A percentile compares a stretch with the other conserved stretches of the same genome.
Conservation (phyloP, 1,140 invertebrate genomes). For the Chironomus striatipennis region DNA sequence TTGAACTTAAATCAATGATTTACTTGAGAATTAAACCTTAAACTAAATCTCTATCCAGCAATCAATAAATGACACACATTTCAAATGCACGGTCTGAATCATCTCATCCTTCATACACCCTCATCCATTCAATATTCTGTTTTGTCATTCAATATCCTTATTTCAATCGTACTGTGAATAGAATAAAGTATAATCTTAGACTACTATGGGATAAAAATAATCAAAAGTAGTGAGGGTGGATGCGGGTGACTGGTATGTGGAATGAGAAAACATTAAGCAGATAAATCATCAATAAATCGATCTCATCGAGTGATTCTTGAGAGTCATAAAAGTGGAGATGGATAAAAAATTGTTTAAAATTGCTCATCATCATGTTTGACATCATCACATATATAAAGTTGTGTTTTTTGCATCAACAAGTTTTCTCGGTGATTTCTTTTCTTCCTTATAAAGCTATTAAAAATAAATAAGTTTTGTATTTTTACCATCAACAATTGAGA, state of each 20-base stretch:
- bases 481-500: no score
- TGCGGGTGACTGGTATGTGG: neutral
- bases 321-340: no score
- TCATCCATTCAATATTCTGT: neutral
- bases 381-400: neutral
- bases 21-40: no score
- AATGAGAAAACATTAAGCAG: neutral
- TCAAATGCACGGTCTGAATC: no score
- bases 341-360: neutral
- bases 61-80: no score
- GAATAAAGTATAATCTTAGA: neutral
- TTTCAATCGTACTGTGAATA: neutral
- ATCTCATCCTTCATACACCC: neutral
- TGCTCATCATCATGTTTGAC: conserved; percentile 1
- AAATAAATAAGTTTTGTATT: no score
- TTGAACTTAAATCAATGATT: no score
- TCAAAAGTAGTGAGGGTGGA: neutral
- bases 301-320: neutral
- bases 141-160: conserved; percentile 3
- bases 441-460: no score
- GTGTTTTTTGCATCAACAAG: no score
- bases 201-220: neutral
- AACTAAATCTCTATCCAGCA: no score
- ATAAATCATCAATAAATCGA: conserved; percentile 8
- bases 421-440: no score